Evolutionary conservation across 2,113 vertebrate genomes (phyloP).

Genomic region (Calyptommatus sinebrachiatus): DNA sequence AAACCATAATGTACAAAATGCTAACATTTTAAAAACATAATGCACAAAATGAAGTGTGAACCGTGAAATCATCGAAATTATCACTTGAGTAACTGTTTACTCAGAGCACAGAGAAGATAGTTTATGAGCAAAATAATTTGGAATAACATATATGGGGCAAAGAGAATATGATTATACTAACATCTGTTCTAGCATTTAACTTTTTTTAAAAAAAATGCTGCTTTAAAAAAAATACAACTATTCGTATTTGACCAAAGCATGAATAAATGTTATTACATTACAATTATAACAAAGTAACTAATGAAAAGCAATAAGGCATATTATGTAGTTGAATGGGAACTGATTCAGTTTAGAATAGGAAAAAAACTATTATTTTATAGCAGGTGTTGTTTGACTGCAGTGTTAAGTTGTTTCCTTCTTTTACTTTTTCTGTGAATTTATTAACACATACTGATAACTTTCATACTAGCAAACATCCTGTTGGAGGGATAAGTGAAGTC

Average conservation of each 20-base stretch:
- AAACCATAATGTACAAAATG: not conserved
- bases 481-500: too few relatives aligned
- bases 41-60: not conserved
- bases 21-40: not conserved
- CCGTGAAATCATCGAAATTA: not conserved
- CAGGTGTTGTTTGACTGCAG: not conserved
- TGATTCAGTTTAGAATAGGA: not conserved
- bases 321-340: not conserved
- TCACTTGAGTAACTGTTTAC: not conserved
- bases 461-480: too few relatives aligned
- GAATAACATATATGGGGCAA: slow-evolving; percentile 8
- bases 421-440: not conserved
- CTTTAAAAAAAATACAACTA: slow-evolving; percentile 23
- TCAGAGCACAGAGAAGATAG: slow-evolving; percentile 11
- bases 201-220: slow-evolving; percentile 23
- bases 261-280: not conserved
- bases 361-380: not conserved
- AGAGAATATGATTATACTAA: slow-evolving; percentile 41
- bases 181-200: slow-evolving; percentile 23
- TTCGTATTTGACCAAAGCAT: not conserved
- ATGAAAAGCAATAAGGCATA: not conserved
- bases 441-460: too few relatives aligned
- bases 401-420: not conserved
- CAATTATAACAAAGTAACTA: not conserved
- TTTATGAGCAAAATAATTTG: slow-evolving; percentile 11